A percentile compares a stretch with the other conserved stretches of the same genome.
Conservation (phyloP, 2,888 invertebrate species). For the Ophion obscuratus region DNA sequence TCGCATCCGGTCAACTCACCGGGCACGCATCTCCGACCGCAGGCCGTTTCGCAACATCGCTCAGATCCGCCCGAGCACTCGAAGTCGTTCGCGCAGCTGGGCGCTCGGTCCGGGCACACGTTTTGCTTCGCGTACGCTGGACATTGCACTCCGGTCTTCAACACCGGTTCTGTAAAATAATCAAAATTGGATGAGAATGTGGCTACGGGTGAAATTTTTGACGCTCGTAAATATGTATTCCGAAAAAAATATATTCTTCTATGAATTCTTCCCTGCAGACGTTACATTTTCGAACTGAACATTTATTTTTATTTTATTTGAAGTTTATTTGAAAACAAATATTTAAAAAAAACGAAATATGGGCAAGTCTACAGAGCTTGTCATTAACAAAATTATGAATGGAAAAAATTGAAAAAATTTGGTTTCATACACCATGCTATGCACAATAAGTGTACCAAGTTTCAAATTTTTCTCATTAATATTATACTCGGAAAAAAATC, state of each 20-base stretch:
- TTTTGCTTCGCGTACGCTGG: constrained; percentile 81
- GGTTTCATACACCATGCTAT: too few species aligned
- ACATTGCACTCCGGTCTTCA: constrained; percentile 78
- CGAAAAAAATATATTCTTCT: too few species aligned
- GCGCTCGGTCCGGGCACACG: constrained; percentile 87
- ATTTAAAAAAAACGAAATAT: too few species aligned
- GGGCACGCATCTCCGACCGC: constrained; percentile 85
- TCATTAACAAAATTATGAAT: too few species aligned
- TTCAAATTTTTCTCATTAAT: too few species aligned
- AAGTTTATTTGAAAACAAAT: too few species aligned
- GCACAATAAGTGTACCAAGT: too few species aligned
- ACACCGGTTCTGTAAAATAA: constrained; percentile 73
- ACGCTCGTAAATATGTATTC: background rate
- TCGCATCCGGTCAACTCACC: constrained; percentile 87
- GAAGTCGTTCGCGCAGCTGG: constrained; percentile 86
- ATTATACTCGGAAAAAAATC: too few species aligned
- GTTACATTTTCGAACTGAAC: too few species aligned
- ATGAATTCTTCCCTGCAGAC: too few species aligned
- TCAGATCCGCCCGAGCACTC: constrained; percentile 87
- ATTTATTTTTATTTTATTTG: too few species aligned
- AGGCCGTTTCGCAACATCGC: constrained; percentile 89
- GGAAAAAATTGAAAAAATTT: background rate
- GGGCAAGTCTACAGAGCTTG: too few species aligned
- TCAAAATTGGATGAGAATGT: background rate
- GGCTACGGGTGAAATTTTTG: background rate